Conservation (phyloP, 2,797 vertebrate species). For the Pogonophryne albipinna region DNA sequence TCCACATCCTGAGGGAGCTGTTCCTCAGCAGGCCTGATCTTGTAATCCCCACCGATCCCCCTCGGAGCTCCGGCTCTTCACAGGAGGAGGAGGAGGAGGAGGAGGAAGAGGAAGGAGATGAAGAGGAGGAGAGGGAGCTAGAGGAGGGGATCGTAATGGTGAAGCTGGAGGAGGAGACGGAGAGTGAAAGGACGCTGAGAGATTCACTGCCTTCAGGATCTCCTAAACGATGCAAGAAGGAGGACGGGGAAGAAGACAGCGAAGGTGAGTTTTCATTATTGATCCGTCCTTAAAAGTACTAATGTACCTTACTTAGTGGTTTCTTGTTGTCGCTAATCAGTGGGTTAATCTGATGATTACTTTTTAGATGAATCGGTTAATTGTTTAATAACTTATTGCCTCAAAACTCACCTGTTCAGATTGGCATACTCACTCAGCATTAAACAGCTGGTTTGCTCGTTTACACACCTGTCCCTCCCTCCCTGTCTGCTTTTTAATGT, state of each 20-base stretch:
- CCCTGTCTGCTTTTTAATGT: too few relatives aligned
- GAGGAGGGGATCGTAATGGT: slow-evolving; percentile 65
- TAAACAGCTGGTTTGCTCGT: too few relatives aligned
- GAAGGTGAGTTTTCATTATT: slow-evolving; percentile 67
- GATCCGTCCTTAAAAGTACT: slow-evolving; percentile 5
- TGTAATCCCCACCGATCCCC: slow-evolving; percentile 86
- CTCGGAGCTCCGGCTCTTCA: slow-evolving; percentile 67
- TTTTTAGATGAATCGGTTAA: too few relatives aligned
- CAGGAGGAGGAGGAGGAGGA: slow-evolving; percentile 60
- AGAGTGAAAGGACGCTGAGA: slow-evolving; percentile 71
- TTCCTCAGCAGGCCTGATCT: slow-evolving; percentile 92
- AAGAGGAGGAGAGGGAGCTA: slow-evolving; percentile 38
- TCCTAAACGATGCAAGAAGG: slow-evolving; percentile 60
- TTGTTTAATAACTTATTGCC: background rate
- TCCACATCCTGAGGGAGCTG: slow-evolving; percentile 94
- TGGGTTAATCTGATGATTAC: too few relatives aligned
- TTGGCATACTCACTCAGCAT: too few relatives aligned
- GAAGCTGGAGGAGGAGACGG: slow-evolving; percentile 64
- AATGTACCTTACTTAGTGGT: background rate
- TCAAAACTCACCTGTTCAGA: too few relatives aligned
- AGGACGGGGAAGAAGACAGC: slow-evolving; percentile 48
- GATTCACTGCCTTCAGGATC: slow-evolving; percentile 58
- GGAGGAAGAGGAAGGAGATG: slow-evolving; percentile 30
- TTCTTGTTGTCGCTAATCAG: slow-evolving; percentile 5
- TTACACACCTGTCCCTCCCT: too few relatives aligned